Evolutionary conservation across 1,140 invertebrate species (phyloP), one percentile per base, ranked within the genome.

Genomic region (Apis florea): DNA sequence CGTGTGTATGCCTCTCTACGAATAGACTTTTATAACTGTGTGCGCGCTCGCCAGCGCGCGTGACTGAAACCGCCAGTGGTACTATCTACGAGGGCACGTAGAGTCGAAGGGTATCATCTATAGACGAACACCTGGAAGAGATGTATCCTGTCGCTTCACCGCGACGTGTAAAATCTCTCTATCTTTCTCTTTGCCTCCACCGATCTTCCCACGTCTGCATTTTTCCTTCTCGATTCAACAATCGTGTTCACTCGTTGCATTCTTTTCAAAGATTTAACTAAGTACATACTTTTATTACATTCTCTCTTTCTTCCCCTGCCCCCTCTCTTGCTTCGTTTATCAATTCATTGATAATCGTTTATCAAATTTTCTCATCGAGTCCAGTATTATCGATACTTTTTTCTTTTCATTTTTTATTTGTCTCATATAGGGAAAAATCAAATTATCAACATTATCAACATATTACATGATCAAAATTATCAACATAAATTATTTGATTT

Each of bases 41-140:
- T 66, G 63, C 75, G 83, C 63, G 78, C 12, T 63, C 61, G 81
- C 19, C 49, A 53, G 79, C 59, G 78, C 61, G 73, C 75, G 84
- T 83, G 83, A 80, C 82, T 80, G 80, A 67, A 84, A 85, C 81
- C 83, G 73, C 85, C 64, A 89, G 83, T 82, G 72, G 73, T 69
- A 87, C 87, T 74, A 74, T 80, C 85, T 84, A 87, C 88, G 85
- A 91, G 84, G 86, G 84, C 83, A 87, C 83, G 78, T 86, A 82
- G 86, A 91, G 89, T 90, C 89, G 90, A 89, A 90, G 91, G 90
- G 89, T 92, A 91, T 90, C 92, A 90, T 89, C 90, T 91, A 90
- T 90, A 88, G 90, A 89, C 88, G 91, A 90, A 87, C 79, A 72
- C 72, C 88, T 78, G 90, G 64, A 75, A 77, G 69, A 80, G 74